Conservation (phyloP, 2,888 invertebrate species). For the Drosophila picticornis region DNA sequence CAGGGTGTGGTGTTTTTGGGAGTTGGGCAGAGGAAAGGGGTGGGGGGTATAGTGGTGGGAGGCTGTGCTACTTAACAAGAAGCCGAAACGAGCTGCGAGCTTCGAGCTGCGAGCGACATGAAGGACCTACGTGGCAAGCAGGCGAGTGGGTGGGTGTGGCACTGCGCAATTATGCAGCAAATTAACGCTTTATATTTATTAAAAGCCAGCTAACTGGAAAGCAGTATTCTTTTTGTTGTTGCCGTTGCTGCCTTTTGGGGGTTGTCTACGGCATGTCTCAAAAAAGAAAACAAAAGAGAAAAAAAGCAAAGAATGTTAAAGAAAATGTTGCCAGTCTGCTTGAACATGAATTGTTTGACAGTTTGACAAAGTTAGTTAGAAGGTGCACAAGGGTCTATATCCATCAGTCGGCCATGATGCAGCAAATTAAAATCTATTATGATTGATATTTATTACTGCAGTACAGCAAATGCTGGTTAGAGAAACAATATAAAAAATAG, state of each 20-base stretch:
- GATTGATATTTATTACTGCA: slow-evolving; percentile 57
- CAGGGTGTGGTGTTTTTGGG: not conserved
- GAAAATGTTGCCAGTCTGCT: slow-evolving; percentile 28
- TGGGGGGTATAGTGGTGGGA: slow-evolving; percentile 25
- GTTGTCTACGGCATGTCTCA: slow-evolving; percentile 23
- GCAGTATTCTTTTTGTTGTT: slow-evolving; percentile 17
- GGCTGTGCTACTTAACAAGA: slow-evolving; percentile 76
- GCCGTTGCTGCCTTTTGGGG: slow-evolving; percentile 3
- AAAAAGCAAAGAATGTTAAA: not conserved
- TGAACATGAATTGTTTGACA: slow-evolving; percentile 54
- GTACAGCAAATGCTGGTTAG: not conserved
- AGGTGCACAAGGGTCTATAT: slow-evolving; percentile 12
- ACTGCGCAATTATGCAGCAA: slow-evolving; percentile 78
- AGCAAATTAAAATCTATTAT: slow-evolving; percentile 56
- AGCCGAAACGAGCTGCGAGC: slow-evolving; percentile 61
- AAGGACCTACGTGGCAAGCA: slow-evolving; percentile 50
- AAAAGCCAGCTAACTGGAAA: slow-evolving; percentile 64
- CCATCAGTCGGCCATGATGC: slow-evolving; percentile 22
- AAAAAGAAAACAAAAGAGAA: not conserved
- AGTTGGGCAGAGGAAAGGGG: not conserved
- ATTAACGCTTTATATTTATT: slow-evolving; percentile 80
- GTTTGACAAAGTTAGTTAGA: slow-evolving; percentile 41
- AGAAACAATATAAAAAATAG: not conserved
- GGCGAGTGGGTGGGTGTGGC: slow-evolving; percentile 59
- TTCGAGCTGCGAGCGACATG: slow-evolving; percentile 57